Evolutionary conservation across 92 coral and sea anemone species (phyloP).

Genomic region (Porites divaricata): DNA sequence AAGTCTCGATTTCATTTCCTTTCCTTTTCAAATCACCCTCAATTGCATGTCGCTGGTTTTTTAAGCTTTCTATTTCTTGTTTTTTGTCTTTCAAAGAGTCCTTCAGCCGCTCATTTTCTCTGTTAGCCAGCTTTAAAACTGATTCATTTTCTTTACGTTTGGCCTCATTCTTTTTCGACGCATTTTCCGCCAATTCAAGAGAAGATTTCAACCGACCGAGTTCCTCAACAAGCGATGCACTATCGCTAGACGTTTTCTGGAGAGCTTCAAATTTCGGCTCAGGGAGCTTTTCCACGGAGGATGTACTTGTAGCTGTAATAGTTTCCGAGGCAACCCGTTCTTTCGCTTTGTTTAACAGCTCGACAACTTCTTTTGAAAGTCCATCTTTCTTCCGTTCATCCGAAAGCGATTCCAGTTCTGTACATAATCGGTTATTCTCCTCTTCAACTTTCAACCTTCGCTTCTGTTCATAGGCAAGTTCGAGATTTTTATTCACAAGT

Average conservation of each 20-base stretch:
- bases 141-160: conserved; percentile 56
- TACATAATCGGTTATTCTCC: conserved; percentile 67
- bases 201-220: conserved; percentile 48
- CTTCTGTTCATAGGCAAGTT: conserved; percentile 80
- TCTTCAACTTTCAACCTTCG: conserved; percentile 73
- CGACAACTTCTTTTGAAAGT: conserved; percentile 72
- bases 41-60: conserved; percentile 17
- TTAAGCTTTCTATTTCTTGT: conserved; percentile 42
- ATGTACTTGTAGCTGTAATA: conserved; percentile 11
- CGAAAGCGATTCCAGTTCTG: conserved; percentile 57
- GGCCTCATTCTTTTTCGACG: conserved; percentile 51
- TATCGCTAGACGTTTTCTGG: conserved; percentile 38
- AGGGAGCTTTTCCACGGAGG: conserved; percentile 43
- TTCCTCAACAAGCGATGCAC: conserved; percentile 49
- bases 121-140: conserved; percentile 45
- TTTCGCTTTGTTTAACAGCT: conserved; percentile 77
- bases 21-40: conserved; percentile 46
- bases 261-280: conserved; percentile 51
- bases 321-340: conserved; percentile 59
- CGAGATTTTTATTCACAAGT: conserved; percentile 74
- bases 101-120: conserved; percentile 64
- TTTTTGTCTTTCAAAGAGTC: conserved; percentile 43
- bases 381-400: conserved; percentile 74
- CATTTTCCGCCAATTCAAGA: conserved; percentile 48
- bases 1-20: conserved; percentile 47